These are phyloP conservation scores for Lycaon pictus DNA, from an alignment of 2,113 vertebrate species.

Conservation along the genomic window DNA sequence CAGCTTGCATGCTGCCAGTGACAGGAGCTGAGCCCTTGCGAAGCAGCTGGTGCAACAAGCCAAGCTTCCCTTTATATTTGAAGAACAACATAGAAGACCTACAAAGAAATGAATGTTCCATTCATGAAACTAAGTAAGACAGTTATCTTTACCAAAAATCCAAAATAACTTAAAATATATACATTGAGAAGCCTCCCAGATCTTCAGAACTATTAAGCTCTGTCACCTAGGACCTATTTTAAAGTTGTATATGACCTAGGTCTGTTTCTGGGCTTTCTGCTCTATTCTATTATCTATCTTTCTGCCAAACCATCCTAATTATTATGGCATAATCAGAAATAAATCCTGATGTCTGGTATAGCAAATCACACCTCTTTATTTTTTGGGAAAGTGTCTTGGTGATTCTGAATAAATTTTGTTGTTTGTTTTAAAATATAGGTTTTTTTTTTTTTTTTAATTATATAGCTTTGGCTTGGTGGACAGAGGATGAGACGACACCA, in stretches of 20 bases:
- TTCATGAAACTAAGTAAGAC: background rate
- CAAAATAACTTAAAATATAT: background rate
- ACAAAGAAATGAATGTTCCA: background rate
- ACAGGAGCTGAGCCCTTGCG: background rate
- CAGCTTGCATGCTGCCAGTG: background rate
- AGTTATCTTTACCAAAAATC: background rate
- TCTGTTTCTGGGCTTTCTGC: background rate
- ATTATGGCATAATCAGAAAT: background rate
- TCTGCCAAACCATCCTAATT: background rate
- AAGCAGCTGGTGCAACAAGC: background rate
- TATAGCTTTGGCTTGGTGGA: background rate
- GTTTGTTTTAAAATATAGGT: background rate
- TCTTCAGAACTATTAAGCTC: background rate
- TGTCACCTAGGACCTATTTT: background rate
- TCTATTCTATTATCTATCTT: background rate
- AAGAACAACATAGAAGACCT: background rate
- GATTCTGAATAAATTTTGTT: background rate
- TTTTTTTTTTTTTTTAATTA: background rate
- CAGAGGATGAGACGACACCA: background rate
- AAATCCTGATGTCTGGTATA: background rate
- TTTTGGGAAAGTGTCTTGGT: background rate
- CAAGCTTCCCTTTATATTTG: background rate
- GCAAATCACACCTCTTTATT: background rate
- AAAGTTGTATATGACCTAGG: background rate
- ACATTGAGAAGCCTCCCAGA: background rate